A percentile compares a stretch with the other conserved stretches of the same genome.
Conservation (phyloP, 2,113 vertebrate species). For the Sylvietta virens region DNA sequence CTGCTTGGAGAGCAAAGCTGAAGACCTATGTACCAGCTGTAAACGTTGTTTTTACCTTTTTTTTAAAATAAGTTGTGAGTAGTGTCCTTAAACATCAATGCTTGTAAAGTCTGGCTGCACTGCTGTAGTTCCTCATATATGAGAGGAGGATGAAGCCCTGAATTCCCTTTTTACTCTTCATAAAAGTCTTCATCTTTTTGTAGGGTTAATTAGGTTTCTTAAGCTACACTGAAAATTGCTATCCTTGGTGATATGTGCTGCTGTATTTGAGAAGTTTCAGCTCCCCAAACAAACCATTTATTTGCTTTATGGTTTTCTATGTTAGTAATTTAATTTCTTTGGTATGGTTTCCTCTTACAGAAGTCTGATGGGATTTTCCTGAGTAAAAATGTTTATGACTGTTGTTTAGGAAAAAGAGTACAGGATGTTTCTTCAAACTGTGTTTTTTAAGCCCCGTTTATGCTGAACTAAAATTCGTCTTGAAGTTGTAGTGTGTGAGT, state of each 20-base stretch:
- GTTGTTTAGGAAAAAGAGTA: background rate
- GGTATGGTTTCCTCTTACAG: background rate
- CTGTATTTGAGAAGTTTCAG: background rate
- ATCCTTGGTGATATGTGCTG: background rate
- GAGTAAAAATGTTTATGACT: background rate
- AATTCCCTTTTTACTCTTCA: background rate
- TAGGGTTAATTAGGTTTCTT: background rate
- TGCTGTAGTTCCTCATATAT: background rate
- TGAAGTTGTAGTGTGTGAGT: background rate
- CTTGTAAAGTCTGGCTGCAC: background rate
- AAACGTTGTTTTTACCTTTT: no score
- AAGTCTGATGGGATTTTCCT: background rate
- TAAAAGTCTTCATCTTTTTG: background rate
- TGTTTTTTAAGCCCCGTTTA: background rate
- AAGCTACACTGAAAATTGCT: background rate
- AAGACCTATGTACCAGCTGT: fast-evolving
- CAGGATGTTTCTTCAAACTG: background rate
- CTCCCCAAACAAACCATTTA: background rate
- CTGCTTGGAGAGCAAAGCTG: background rate
- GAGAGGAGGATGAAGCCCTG: background rate
- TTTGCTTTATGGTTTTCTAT: background rate
- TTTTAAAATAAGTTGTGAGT: background rate
- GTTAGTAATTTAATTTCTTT: background rate
- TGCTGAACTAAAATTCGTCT: background rate
- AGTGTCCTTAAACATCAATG: background rate